Evolutionary conservation across 2,113 vertebrate species (phyloP).

Genomic region (Mustelus asterias): DNA sequence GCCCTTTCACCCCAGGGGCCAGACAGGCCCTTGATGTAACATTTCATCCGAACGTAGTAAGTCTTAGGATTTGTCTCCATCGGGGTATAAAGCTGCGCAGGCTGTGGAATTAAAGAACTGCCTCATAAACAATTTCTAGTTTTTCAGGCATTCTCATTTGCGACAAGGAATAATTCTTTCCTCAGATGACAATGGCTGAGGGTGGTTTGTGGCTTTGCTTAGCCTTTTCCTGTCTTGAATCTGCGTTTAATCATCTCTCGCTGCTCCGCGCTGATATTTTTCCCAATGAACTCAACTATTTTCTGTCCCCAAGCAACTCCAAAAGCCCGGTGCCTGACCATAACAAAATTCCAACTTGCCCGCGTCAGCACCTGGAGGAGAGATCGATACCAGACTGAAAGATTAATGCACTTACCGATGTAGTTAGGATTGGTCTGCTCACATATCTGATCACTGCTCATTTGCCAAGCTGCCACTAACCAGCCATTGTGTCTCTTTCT

Average conservation of each 20-base stretch:
- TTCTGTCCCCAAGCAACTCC: no score
- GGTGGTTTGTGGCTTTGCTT: not conserved
- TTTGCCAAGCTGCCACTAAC: conserved; percentile 40
- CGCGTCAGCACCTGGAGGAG: conserved; percentile 42
- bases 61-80: not conserved
- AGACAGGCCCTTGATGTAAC: not conserved
- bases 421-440: not conserved
- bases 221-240: not conserved
- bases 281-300: not conserved
- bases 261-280: not conserved
- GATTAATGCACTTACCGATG: conserved; percentile 32
- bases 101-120: not conserved
- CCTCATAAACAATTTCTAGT: not conserved
- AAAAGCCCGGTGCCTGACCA: conserved; percentile 20
- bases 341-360: conserved; percentile 37
- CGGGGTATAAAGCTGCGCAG: not conserved
- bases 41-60: not conserved
- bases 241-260: not conserved
- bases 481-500: not conserved
- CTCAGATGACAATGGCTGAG: not conserved
- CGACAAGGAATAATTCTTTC: not conserved
- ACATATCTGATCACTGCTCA: conserved; percentile 38
- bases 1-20: not conserved
- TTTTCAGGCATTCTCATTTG: not conserved
- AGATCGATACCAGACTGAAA: conserved; percentile 41